These are phyloP conservation scores for Anthopleura sola DNA, from an alignment of 64 coral and sea anemone species.

Conservation along the genomic window DNA sequence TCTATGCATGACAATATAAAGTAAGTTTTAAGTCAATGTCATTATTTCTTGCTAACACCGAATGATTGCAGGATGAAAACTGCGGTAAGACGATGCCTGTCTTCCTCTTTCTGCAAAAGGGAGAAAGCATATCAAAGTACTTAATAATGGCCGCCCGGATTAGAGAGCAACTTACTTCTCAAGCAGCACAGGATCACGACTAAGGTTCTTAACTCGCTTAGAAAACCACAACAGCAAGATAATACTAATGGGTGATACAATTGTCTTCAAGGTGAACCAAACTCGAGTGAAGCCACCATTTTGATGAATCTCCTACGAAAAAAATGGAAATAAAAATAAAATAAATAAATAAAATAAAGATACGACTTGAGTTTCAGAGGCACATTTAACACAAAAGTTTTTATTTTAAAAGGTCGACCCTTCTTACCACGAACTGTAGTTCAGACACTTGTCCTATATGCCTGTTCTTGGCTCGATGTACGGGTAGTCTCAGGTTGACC, in stretches of 20 bases:
- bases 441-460: constrained; percentile 53
- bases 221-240: constrained; percentile 81
- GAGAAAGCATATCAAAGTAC: too few species aligned
- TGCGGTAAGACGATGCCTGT: too few species aligned
- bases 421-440: constrained; percentile 76
- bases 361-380: neutral
- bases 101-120: too few species aligned
- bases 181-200: constrained; percentile 51
- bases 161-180: constrained; percentile 68
- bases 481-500: constrained; percentile 71
- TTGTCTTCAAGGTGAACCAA: constrained; percentile 94
- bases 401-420: too few species aligned
- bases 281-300: constrained; percentile 91
- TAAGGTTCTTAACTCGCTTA: constrained; percentile 50
- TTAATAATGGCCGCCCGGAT: too few species aligned
- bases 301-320: constrained; percentile 99
- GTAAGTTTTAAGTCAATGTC: too few species aligned
- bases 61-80: too few species aligned
- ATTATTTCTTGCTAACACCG: too few species aligned
- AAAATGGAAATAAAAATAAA: too few species aligned
- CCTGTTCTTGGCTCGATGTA: constrained; percentile 27
- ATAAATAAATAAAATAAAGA: constrained; percentile 12
- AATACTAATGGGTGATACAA: constrained; percentile 56
- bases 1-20: too few species aligned
- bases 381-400: too few species aligned